These are phyloP conservation scores for Calephelis virginiensis DNA, from an alignment of 1,140 invertebrate genomes.

Conservation along the genomic window DNA sequence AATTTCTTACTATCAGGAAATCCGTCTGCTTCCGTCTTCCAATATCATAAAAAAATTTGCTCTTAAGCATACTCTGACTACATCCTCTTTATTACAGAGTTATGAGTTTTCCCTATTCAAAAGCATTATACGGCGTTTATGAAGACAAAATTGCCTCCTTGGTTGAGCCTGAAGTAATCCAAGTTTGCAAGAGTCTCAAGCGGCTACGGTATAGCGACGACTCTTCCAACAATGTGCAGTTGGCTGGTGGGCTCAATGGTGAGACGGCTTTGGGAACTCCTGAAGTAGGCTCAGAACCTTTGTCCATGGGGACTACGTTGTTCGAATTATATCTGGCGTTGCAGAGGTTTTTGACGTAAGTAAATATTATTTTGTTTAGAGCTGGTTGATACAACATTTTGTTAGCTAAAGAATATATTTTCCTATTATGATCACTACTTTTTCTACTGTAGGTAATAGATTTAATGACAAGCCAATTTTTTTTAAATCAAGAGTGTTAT, in stretches of 20 bases:
- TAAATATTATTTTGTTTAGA: conserved; percentile 19
- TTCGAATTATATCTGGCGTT: conserved; percentile 95
- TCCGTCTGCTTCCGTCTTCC: no score
- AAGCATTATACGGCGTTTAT: conserved; percentile 85
- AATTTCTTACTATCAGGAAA: no score
- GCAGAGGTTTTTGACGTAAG: conserved; percentile 86
- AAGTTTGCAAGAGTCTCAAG: conserved; percentile 87
- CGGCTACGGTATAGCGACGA: conserved; percentile 72
- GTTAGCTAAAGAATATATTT: no score
- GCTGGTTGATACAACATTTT: no score
- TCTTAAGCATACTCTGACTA: conserved; percentile 2
- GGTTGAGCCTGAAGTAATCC: conserved; percentile 83
- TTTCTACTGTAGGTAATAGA: no score
- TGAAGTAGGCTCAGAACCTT: conserved; percentile 79
- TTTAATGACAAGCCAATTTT: not conserved
- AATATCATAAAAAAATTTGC: no score
- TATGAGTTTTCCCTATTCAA: conserved; percentile 85
- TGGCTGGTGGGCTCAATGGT: conserved; percentile 77
- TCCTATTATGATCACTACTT: no score
- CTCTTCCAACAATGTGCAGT: conserved; percentile 54
- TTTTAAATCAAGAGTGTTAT: not conserved
- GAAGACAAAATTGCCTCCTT: conserved; percentile 87
- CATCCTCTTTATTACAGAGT: conserved; percentile 75
- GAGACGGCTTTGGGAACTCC: conserved; percentile 65
- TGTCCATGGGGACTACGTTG: conserved; percentile 89